phyloP scores from a whole-genome alignment of 1,140 invertebrate species.

The Drosophila arizonae region DNA sequence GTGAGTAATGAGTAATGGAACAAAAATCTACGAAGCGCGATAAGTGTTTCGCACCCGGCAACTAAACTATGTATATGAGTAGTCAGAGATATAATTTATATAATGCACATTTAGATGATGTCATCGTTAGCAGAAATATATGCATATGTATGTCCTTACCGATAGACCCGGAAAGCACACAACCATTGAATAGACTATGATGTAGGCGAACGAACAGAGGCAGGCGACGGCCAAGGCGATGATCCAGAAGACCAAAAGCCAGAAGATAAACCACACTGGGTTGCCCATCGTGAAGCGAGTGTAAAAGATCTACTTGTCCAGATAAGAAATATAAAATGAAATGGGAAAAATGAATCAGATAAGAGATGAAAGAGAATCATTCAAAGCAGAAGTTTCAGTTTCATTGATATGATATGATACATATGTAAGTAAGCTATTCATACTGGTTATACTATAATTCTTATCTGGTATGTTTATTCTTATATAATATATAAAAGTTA shows the following conservation, averaged over 20 bases:
- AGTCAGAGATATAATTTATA: no score
- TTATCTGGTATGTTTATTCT: no score
- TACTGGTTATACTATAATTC: background rate
- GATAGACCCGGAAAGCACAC: slow-evolving; percentile 87
- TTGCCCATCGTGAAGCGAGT: slow-evolving; percentile 81
- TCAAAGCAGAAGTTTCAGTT: slow-evolving; percentile 3
- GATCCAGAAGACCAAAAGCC: slow-evolving; percentile 90
- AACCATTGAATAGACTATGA: slow-evolving; percentile 88
- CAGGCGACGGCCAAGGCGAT: slow-evolving; percentile 88
- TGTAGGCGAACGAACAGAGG: slow-evolving; percentile 89
- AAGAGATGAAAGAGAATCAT: slow-evolving; percentile 50
- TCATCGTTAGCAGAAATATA: slow-evolving; percentile 17
- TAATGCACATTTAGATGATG: slow-evolving; percentile 24
- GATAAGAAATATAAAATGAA: slow-evolving; percentile 49
- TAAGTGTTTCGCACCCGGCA: slow-evolving; percentile 41
- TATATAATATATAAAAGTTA: no score
- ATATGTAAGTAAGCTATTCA: no score
- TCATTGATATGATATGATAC: no score
- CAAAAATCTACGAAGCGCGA: slow-evolving; percentile 43
- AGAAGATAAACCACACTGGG: slow-evolving; percentile 88
- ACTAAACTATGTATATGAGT: slow-evolving; percentile 6
- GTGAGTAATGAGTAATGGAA: slow-evolving; percentile 58
- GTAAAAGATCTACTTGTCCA: slow-evolving; percentile 31
- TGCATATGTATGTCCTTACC: slow-evolving; percentile 77
- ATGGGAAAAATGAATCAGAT: slow-evolving; percentile 36